Conservation (phyloP, 2,888 invertebrate genomes). For the Drosophila vallismaia region DNA sequence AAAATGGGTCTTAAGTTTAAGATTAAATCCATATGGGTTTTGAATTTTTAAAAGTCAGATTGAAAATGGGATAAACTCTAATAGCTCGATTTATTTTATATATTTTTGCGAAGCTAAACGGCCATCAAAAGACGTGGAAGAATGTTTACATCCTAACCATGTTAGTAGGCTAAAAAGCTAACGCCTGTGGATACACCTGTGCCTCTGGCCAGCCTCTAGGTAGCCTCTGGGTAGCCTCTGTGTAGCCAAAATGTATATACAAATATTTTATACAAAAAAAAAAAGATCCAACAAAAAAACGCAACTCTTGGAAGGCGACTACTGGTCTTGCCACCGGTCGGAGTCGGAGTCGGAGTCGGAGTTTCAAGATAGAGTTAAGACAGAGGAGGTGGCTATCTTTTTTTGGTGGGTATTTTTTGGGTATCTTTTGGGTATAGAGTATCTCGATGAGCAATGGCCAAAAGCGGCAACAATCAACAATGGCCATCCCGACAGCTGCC, state of each 20-base stretch:
- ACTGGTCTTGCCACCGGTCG: slow-evolving; percentile 46
- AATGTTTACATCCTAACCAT: slow-evolving; percentile 38
- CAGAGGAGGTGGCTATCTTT: slow-evolving; percentile 9
- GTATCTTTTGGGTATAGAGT: slow-evolving; percentile 22
- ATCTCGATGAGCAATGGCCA: slow-evolving; percentile 30
- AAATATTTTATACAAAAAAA: slow-evolving; percentile 8
- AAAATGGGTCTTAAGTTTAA: slow-evolving; percentile 1
- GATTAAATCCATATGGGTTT: not conserved
- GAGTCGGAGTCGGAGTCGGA: not conserved
- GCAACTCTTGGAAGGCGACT: slow-evolving; percentile 40
- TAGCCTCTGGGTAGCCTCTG: too few species aligned
- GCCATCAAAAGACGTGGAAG: slow-evolving; percentile 24
- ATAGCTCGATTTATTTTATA: too few species aligned
- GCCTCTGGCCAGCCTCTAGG: not conserved
- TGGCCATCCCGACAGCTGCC: slow-evolving; percentile 53
- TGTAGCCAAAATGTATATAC: slow-evolving; percentile 5
- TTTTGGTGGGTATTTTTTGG: not conserved
- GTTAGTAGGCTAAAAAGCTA: slow-evolving; percentile 41
- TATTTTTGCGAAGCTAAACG: slow-evolving; percentile 4
- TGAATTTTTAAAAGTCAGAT: too few species aligned
- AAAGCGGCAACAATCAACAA: slow-evolving; percentile 43
- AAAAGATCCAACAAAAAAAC: slow-evolving; percentile 3
- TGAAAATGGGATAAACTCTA: not conserved
- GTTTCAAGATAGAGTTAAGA: slow-evolving; percentile 12
- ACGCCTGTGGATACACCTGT: slow-evolving; percentile 44